Conservation (phyloP, 1,140 invertebrate genomes). For the Calycopis cecrops region DNA sequence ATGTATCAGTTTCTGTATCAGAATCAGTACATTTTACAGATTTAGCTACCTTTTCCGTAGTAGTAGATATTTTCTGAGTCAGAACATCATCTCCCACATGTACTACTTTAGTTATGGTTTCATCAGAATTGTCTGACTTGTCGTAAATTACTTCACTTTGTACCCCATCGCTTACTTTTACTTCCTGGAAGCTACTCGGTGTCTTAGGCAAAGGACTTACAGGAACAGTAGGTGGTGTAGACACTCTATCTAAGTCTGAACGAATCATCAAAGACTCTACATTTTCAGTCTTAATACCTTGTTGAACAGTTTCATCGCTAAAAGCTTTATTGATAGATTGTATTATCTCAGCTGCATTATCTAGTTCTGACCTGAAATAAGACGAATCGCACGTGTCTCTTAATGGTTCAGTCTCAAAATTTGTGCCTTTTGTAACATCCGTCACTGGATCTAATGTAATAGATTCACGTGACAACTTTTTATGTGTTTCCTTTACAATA, state of each 20-base stretch:
- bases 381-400: too few relatives aligned
- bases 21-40: slow-evolving; percentile 37
- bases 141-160: slow-evolving; percentile 65
- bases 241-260: slow-evolving; percentile 54
- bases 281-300: slow-evolving; percentile 59
- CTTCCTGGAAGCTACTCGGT: slow-evolving; percentile 51
- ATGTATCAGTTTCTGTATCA: slow-evolving; percentile 44
- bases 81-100: slow-evolving; percentile 70
- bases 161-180: slow-evolving; percentile 58
- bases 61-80: slow-evolving; percentile 71
- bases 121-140: slow-evolving; percentile 56
- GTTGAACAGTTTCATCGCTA: slow-evolving; percentile 49
- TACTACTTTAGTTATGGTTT: slow-evolving; percentile 69
- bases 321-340: slow-evolving; percentile 59
- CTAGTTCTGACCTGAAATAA: slow-evolving; percentile 20
- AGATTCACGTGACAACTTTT: background rate
- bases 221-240: slow-evolving; percentile 76
- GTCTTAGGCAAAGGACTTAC: slow-evolving; percentile 74
- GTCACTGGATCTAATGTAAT: background rate
- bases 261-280: slow-evolving; percentile 36
- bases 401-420: too few relatives aligned
- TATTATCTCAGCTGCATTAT: slow-evolving; percentile 39
- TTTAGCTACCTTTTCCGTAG: slow-evolving; percentile 68
- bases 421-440: too few relatives aligned
- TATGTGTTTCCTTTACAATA: background rate